Conservation (phyloP, 2,797 vertebrate species). For the Ara ararauna region DNA sequence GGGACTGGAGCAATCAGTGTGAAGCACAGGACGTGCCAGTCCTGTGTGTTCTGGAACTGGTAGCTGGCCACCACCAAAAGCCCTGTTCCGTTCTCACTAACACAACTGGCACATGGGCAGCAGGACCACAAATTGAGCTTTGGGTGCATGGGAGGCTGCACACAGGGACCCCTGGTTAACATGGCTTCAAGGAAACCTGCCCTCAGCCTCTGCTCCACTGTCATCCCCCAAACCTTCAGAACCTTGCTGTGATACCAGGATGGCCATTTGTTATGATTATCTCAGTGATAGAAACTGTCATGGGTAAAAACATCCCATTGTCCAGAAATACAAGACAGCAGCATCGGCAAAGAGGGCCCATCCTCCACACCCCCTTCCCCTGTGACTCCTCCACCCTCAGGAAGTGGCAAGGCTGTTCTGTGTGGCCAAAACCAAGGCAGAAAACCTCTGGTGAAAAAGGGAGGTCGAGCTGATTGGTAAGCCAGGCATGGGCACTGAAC, state of each 20-base stretch:
- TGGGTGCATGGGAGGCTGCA: not conserved
- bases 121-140: not conserved
- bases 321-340: constrained; percentile 34
- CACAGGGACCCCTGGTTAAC: not conserved
- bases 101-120: not conserved
- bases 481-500: constrained; percentile 35
- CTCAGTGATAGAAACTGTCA: not conserved
- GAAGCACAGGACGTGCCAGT: not conserved
- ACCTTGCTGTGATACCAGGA: not conserved
- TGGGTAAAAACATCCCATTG: not conserved
- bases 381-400: constrained; percentile 3
- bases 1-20: not conserved
- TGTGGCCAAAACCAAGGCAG: constrained; percentile 55
- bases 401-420: constrained; percentile 55
- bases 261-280: not conserved
- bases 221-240: not conserved
- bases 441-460: constrained; percentile 14
- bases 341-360: not conserved
- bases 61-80: not conserved
- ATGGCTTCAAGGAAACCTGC: not conserved
- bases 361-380: constrained; percentile 43
- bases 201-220: not conserved
- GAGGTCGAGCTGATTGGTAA: constrained; percentile 55
- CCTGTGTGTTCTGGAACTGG: not conserved
- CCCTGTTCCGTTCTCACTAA: not conserved